These are phyloP conservation scores for Phaonia tiefii DNA, from an alignment of 2,888 invertebrate genomes.

Conservation along the genomic window DNA sequence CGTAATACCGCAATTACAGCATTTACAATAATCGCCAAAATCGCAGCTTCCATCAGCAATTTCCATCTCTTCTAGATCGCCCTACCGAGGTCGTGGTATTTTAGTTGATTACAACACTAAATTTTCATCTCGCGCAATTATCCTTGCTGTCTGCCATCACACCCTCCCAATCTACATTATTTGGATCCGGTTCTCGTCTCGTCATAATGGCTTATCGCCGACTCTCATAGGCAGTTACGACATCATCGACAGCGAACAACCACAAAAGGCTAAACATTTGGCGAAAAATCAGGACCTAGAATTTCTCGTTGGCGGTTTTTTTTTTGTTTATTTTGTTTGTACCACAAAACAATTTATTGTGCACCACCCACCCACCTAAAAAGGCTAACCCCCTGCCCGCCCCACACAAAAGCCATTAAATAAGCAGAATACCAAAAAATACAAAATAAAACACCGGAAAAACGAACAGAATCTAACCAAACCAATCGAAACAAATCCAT, in stretches of 20 bases:
- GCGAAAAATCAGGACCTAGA: neutral
- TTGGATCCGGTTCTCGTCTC: neutral
- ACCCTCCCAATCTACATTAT: neutral
- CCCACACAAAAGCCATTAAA: slow-evolving; percentile 33
- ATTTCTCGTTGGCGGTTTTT: slow-evolving; percentile 15
- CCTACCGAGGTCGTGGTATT: neutral
- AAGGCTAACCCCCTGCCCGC: neutral
- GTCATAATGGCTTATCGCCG: slow-evolving; percentile 48
- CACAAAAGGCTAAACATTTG: slow-evolving; percentile 42
- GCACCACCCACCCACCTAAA: neutral
- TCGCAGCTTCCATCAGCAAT: neutral
- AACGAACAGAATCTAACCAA: too few species aligned
- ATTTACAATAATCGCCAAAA: slow-evolving; percentile 17
- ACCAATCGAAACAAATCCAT: slow-evolving; percentile 16
- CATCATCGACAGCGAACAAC: neutral
- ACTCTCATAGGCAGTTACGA: slow-evolving; percentile 2
- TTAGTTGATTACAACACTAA: neutral
- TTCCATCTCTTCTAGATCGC: neutral
- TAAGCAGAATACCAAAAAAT: slow-evolving; percentile 14
- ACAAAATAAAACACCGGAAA: slow-evolving; percentile 3
- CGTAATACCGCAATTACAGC: slow-evolving; percentile 13
- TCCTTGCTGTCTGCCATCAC: neutral
- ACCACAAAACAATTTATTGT: slow-evolving; percentile 17
- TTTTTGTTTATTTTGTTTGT: slow-evolving; percentile 39
- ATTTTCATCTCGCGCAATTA: too few species aligned